phyloP scores from a whole-genome alignment of 2,113 vertebrate species.

The Gambusia holbrooki region DNA sequence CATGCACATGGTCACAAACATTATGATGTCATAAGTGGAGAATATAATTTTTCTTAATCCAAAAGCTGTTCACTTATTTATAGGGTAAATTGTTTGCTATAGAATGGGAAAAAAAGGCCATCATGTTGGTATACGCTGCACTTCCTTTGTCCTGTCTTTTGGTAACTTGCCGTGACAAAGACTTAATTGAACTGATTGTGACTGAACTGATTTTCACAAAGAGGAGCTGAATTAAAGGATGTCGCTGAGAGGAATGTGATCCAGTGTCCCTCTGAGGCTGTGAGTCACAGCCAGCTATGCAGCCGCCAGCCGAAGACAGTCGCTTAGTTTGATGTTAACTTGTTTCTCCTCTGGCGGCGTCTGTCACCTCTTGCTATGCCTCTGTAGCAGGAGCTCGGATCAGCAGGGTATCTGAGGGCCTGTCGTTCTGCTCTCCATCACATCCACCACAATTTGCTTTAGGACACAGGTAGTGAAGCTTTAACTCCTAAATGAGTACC shows the following conservation, averaged over 20 bases:
- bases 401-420: conserved; percentile 67
- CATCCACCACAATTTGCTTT: conserved; percentile 41
- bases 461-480: conserved; percentile 66
- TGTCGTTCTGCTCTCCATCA: conserved; percentile 71
- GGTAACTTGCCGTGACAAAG: conserved; percentile 60
- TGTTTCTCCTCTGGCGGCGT: conserved; percentile 68
- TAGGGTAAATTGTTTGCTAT: background rate
- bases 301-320: conserved; percentile 69
- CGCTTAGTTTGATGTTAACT: conserved; percentile 76
- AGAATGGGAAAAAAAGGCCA: background rate
- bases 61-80: background rate
- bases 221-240: conserved; percentile 49
- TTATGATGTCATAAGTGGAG: background rate
- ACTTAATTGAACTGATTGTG: conserved; percentile 65
- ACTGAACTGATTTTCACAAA: conserved; percentile 37
- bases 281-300: conserved; percentile 69
- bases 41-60: background rate
- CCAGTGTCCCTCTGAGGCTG: conserved; percentile 51
- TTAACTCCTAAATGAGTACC: conserved; percentile 30
- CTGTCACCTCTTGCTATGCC: conserved; percentile 71
- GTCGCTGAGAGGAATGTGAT: conserved; percentile 53
- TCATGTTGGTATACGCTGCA: background rate
- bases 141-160: conserved; percentile 24
- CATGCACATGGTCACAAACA: background rate
- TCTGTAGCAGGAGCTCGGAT: conserved; percentile 63